phyloP scores from a whole-genome alignment of 2,888 invertebrate species.

The Drosophila lutescens region DNA sequence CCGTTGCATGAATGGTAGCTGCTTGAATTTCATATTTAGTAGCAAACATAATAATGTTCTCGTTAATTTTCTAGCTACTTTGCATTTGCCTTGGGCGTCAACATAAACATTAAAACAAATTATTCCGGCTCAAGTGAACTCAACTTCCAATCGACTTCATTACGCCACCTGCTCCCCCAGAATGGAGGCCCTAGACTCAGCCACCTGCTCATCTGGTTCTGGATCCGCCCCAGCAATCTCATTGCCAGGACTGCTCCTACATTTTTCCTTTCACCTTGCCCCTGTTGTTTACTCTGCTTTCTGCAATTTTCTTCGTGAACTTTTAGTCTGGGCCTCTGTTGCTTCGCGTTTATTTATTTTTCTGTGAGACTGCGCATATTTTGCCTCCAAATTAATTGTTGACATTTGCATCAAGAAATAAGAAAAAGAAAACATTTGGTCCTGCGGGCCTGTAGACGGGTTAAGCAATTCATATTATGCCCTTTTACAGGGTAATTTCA shows the following conservation, averaged over 20 bases:
- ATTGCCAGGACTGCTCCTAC: constrained; percentile 24
- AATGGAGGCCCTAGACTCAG: constrained; percentile 13
- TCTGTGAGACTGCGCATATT: constrained; percentile 49
- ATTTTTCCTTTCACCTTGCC: constrained; percentile 9
- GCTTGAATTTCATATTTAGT: constrained; percentile 19
- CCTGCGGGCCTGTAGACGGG: constrained; percentile 38
- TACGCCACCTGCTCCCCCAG: constrained; percentile 32
- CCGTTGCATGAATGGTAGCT: neutral
- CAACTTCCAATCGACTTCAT: constrained; percentile 45
- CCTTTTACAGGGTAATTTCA: neutral
- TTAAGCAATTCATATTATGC: constrained; percentile 14
- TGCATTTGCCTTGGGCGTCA: constrained; percentile 9
- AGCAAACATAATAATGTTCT: constrained; percentile 23
- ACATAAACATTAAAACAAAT: constrained; percentile 41
- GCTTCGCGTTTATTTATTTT: constrained; percentile 37
- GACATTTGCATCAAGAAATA: constrained; percentile 45
- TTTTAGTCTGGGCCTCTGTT: constrained; percentile 1
- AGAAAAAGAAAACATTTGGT: constrained; percentile 31
- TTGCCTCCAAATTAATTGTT: constrained; percentile 52
- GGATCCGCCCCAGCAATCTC: constrained; percentile 25
- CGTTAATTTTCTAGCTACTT: constrained; percentile 30
- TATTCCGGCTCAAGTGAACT: constrained; percentile 41
- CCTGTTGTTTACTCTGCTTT: constrained; percentile 31
- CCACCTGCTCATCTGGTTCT: constrained; percentile 26
- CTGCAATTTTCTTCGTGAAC: constrained; percentile 22